Conservation (phyloP, 2,797 vertebrate species). For the Falco concolor region DNA sequence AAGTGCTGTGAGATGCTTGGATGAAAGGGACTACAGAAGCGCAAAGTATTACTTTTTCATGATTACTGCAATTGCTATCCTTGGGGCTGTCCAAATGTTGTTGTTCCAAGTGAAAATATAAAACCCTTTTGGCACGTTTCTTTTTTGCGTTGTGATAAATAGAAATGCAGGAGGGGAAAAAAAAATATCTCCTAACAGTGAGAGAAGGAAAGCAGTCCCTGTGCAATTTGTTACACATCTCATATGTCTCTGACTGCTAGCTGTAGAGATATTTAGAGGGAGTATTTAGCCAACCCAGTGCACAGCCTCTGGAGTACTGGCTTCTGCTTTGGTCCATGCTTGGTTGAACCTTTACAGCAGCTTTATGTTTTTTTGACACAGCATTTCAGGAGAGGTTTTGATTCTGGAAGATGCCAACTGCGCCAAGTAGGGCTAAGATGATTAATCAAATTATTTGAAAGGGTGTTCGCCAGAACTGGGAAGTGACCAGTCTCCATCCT, state of each 20-base stretch:
- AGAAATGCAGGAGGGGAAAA: background rate
- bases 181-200: background rate
- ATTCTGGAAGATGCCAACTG: constrained; percentile 36
- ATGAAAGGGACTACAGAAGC: constrained; percentile 1
- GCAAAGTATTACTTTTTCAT: constrained; percentile 53
- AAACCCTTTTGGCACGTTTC: constrained; percentile 16
- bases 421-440: background rate
- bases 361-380: background rate
- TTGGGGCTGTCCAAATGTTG: constrained; percentile 32
- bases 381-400: background rate
- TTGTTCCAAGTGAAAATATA: constrained; percentile 33
- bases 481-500: constrained; percentile 38
- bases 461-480: constrained; percentile 3
- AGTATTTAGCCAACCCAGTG: constrained; percentile 4
- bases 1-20: constrained; percentile 10
- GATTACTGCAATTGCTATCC: constrained; percentile 16
- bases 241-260: constrained; percentile 24
- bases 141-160: background rate
- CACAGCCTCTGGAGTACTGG: background rate
- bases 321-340: constrained; percentile 49
- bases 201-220: constrained; percentile 27
- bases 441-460: constrained; percentile 60
- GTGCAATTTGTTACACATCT: constrained; percentile 56
- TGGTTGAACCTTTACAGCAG: constrained; percentile 39
- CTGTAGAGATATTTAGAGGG: constrained; percentile 29